These are phyloP conservation scores for Lamellibrachia luymesi DNA, from an alignment of 1,140 invertebrate genomes.

Conservation along the genomic window DNA sequence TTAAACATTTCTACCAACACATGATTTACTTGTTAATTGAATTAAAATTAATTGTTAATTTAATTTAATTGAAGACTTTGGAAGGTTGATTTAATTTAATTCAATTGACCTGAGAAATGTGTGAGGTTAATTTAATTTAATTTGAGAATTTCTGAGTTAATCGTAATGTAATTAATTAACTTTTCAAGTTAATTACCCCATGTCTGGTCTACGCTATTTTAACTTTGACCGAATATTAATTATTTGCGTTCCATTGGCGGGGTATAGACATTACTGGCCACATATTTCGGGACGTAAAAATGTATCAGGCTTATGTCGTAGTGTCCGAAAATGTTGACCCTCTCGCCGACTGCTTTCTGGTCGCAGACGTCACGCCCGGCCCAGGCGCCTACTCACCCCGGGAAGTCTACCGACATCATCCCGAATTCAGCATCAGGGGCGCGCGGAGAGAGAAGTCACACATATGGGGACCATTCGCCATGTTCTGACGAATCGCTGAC, in stretches of 20 bases:
- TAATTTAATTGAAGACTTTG: too few species aligned
- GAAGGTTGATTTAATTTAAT: too few species aligned
- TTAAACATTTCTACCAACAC: not conserved
- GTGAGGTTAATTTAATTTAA: too few species aligned
- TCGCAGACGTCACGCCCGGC: not conserved
- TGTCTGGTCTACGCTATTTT: too few species aligned
- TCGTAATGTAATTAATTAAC: too few species aligned
- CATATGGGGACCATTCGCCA: constrained; percentile 9
- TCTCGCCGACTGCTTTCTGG: not conserved
- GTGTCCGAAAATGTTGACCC: not conserved
- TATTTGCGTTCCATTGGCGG: too few species aligned
- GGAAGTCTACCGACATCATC: not conserved
- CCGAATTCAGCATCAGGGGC: constrained; percentile 6
- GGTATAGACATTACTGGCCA: too few species aligned
- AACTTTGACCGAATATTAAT: not conserved
- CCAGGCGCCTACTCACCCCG: constrained; percentile 2
- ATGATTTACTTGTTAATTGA: not conserved
- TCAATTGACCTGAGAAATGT: too few species aligned
- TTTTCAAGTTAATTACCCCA: too few species aligned
- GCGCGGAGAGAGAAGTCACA: not conserved
- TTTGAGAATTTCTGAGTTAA: too few species aligned
- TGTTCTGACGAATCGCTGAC: not conserved
- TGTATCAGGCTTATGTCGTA: not conserved
- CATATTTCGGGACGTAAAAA: not conserved
- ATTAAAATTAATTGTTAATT: too few species aligned